Conservation (phyloP, 2,113 vertebrate species). For the Tapirus terrestris region DNA sequence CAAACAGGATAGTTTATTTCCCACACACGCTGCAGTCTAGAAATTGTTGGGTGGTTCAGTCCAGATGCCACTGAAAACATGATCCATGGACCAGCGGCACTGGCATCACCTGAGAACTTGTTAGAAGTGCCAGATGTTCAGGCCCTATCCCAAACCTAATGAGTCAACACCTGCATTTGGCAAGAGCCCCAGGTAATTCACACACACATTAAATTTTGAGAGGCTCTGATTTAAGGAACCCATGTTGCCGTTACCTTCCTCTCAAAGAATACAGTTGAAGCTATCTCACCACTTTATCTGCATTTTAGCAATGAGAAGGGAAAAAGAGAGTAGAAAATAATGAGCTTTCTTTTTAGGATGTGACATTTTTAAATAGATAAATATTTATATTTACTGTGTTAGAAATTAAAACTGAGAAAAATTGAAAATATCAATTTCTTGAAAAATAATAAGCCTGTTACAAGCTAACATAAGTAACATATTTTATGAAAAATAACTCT, state of each 20-base stretch:
- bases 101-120: background rate
- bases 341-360: background rate
- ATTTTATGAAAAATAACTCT: constrained; percentile 12
- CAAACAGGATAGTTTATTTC: background rate
- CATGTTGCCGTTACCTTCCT: background rate
- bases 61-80: background rate
- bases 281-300: background rate
- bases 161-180: background rate
- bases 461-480: background rate
- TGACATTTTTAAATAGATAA: background rate
- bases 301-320: background rate
- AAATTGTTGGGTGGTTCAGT: background rate
- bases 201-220: background rate
- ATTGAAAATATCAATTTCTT: constrained; percentile 13
- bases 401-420: constrained; percentile 3
- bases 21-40: background rate
- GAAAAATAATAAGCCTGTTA: background rate
- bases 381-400: background rate
- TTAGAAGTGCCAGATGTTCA: background rate
- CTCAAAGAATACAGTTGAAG: background rate
- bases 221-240: background rate
- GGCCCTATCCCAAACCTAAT: background rate
- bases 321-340: background rate
- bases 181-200: background rate
- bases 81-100: background rate